Evolutionary conservation across 2,113 vertebrate genomes (phyloP).

Genomic region (Lepidothrix coronata): DNA sequence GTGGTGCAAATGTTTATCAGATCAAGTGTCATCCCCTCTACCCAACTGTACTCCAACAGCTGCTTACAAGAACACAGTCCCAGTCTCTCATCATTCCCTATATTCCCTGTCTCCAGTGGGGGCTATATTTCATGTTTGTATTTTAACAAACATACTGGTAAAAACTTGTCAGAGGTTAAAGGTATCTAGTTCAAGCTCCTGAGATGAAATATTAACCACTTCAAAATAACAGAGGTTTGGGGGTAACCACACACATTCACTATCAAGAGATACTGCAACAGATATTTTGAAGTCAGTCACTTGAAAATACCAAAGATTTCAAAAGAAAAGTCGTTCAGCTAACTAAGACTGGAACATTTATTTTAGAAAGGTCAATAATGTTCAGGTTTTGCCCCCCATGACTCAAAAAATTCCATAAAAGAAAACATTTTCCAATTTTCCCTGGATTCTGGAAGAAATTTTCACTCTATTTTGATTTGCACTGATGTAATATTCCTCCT

Average conservation of each 20-base stretch:
- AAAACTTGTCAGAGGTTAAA: background rate
- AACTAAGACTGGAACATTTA: background rate
- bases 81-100: background rate
- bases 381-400: background rate
- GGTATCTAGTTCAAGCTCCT: background rate
- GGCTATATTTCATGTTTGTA: background rate
- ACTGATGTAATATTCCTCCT: background rate
- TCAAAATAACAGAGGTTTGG: background rate
- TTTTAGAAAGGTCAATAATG: background rate
- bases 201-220: background rate
- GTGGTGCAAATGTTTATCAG: background rate
- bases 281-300: background rate
- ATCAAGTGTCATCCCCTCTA: background rate
- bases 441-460: background rate
- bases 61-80: background rate
- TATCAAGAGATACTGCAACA: accelerated
- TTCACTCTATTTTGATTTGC: background rate
- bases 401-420: background rate
- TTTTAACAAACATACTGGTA: background rate
- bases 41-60: background rate
- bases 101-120: background rate
- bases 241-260: background rate
- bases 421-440: background rate
- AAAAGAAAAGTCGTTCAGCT: background rate
- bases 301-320: background rate